Percentiles rank a stretch among this genome's conserved stretches.
phyloP scores from a whole-genome alignment of 2,888 invertebrate genomes.

The Serripes groenlandicus region DNA sequence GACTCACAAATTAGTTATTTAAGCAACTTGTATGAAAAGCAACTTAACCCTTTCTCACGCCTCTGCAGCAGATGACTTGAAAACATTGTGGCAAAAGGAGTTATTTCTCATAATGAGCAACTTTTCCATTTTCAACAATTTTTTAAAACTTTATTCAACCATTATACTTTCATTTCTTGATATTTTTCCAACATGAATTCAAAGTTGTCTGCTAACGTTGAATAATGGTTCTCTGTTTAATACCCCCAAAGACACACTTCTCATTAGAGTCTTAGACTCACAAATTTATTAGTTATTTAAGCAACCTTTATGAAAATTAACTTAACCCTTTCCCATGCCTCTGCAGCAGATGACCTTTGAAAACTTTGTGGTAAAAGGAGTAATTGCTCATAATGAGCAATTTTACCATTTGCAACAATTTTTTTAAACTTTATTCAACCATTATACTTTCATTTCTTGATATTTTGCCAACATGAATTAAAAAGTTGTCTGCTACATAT shows the following conservation, averaged over 20 bases:
- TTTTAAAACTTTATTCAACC: background rate
- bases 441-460: too few species aligned
- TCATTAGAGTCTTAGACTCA: background rate
- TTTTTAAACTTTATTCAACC: background rate
- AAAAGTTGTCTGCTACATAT: too few species aligned
- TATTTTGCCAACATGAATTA: too few species aligned
- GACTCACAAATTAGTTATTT: background rate
- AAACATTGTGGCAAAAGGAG: background rate
- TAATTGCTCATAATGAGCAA: background rate
- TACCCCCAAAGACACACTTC: background rate
- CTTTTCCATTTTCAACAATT: background rate
- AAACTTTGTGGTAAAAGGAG: background rate
- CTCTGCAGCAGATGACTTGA: too few species aligned
- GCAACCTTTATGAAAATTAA: background rate
- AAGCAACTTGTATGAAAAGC: too few species aligned
- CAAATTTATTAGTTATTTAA: background rate
- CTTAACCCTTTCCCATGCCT: background rate
- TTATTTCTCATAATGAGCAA: background rate
- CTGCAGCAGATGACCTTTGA: background rate
- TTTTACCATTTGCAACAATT: background rate
- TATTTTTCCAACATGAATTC: background rate
- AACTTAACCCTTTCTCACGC: too few species aligned
- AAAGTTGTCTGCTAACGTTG: background rate
- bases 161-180: background rate
- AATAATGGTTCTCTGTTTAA: background rate